Base-by-base conservation (phyloP, 2,888 invertebrate species). In the Drosophila hamatofila region DNA sequence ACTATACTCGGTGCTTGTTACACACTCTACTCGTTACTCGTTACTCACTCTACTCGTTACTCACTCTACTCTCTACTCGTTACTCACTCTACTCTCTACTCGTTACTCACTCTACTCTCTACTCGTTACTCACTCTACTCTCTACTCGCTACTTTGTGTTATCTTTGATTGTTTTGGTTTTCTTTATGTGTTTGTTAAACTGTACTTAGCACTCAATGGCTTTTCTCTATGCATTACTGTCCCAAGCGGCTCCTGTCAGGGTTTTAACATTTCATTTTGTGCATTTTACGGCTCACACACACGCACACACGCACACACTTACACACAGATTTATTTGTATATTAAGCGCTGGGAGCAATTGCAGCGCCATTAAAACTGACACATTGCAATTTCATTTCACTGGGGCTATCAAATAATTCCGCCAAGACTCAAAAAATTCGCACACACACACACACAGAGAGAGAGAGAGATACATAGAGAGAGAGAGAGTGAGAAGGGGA, bases 331-430 rank as follows among this genome's bases (percentile, higher is more conserved):
- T 60, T 18, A 67, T 59, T 57, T 59, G 65, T 63, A 67, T 72
- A 81, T 80, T 78, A 72, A 81, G 75, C 67, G 84, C 82, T 69
- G 62, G 80, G 67, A 84, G 88, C 88, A 84, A 82, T 83, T 82
- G 88, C 83, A 83, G 73, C 70, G 72, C 83, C 88, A 83, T 83
- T 83, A 83, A 83, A 83, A 83, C 88, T 87, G 88, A 87, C 88
- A 83, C 85, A 83, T 83, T 83, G 87, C 87, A 82, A 80, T 81
- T 81, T 80, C 80, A 81, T 79, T 83, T 81, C 68, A 52, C 79
- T 66, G 65, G 62, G 72, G 72, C 81, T 71, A 78, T 78, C 77
- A 78, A 72, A 78, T 75, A 79, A 75, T 75, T 71, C 75, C 63
- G 61, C 49, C 71, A 66, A 77, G 77, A 65, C 62, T 56, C 37